Evolutionary conservation across 2,797 vertebrate genomes (phyloP).

Genomic region (Sebastes dallii): DNA sequence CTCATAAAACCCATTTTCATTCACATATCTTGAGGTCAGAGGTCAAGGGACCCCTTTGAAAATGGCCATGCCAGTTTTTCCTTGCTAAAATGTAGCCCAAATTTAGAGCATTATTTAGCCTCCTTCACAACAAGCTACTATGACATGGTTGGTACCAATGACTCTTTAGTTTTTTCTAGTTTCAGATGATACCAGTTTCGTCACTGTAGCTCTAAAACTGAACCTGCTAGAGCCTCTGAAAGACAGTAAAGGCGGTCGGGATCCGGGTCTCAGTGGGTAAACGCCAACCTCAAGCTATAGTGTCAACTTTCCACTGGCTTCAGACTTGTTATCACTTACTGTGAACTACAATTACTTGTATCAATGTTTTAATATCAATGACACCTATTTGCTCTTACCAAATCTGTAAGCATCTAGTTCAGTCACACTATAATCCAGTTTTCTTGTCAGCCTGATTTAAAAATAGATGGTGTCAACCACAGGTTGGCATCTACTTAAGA

Average conservation of each 20-base stretch:
- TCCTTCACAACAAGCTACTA: accelerated
- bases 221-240: no score
- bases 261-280: no score
- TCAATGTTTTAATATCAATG: not conserved
- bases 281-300: not conserved
- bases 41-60: no score
- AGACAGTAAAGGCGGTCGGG: no score
- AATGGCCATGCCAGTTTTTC: accelerated
- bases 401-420: not conserved
- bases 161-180: accelerated
- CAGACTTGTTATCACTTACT: not conserved
- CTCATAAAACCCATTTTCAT: no score
- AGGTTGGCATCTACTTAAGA: not conserved
- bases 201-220: no score
- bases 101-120: accelerated
- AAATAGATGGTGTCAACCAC: not conserved
- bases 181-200: no score
- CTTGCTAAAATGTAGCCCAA: no score
- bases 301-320: not conserved
- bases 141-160: no score
- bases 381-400: not conserved
- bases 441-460: not conserved
- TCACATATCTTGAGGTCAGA: no score
- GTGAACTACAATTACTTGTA: not conserved
- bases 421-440: not conserved